Base-by-base conservation (phyloP, 2,113 vertebrate species). In the Tragelaphus buxtoni region DNA sequence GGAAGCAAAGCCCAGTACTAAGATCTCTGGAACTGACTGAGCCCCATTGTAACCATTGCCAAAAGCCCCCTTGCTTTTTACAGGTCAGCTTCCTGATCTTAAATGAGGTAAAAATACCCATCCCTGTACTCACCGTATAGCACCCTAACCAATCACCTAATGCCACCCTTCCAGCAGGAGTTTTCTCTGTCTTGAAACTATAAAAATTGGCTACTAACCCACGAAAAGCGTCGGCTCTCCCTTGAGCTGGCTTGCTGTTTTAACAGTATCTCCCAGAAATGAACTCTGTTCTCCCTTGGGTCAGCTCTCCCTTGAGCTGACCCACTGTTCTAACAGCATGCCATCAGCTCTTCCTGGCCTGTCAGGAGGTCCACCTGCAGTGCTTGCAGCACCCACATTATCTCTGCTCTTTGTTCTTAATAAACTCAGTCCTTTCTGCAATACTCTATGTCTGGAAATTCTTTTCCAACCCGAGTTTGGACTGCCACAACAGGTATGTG, bases 391-490 rank as follows among this genome's bases (percentile, higher is more conserved):
- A 13, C 20, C 69, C 69, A 74, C 69, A 74, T 42, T 42, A 74
- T 42, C 39, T 74, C 22, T 74, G 69, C 39, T 74, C 69, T 74
- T 74, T 74, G 69, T 74, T 74, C 69, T 42, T 74, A 74, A 74
- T 74, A 74, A 74, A 42, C 39, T 42, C 69, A 74, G 35, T 26
- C 69, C 69, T 74, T 74, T 74, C 69, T 74, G 69, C 69, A 26
- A 42, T 42, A 42, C 11, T 13, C 69, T 74, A 13, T 14, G 39
- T 42, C 69, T 42, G 22, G 39, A 74, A 74, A 74, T 74, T 74
- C 69, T 74, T 42, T 74, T 74, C 69, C 22, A 74, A 74, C 35
- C 22, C 0, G 69, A 74, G 22, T 42, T 42, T 42, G 69, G 69
- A 74, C 69, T 74, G 22, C 69, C 69, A 42, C 22, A 42, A 74